Evolutionary conservation across 2,797 vertebrate species (phyloP).

Genomic region (Peromyscus attwateri): DNA sequence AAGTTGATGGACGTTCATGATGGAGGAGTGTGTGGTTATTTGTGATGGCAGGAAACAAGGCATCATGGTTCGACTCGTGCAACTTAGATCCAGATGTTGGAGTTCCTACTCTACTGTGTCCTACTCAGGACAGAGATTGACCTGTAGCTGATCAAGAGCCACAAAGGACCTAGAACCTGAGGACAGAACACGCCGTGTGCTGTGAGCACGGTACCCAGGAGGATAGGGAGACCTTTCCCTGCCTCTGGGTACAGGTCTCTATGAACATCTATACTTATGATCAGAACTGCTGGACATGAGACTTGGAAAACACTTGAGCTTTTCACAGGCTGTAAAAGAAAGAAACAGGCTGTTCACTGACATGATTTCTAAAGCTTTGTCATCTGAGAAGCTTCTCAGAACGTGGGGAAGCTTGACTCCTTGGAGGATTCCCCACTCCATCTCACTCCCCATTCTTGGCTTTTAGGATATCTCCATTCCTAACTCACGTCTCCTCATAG

Average conservation of each 20-base stretch:
- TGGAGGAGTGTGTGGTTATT: not conserved
- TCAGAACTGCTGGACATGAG: not conserved
- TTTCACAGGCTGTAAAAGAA: not conserved
- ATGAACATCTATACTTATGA: not conserved
- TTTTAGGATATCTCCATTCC: not conserved
- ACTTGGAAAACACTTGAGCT: not conserved
- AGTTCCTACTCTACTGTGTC: not conserved
- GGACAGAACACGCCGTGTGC: not conserved
- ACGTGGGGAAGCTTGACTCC: not conserved
- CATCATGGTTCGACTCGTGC: no score
- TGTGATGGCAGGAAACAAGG: not conserved
- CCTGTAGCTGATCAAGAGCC: not conserved
- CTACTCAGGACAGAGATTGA: not conserved
- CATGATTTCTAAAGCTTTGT: not conserved
- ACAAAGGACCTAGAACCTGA: not conserved
- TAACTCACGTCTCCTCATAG: not conserved
- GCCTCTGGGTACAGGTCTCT: not conserved
- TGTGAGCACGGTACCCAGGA: not conserved
- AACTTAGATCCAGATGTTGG: not conserved
- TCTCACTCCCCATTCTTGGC: not conserved
- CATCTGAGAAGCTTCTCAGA: not conserved
- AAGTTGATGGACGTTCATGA: not conserved
- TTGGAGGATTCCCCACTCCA: not conserved
- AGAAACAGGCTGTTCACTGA: not conserved
- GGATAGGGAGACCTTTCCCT: not conserved